Evolutionary conservation across 2,888 invertebrate species (phyloP).

Genomic region (Drosophila flavopinicola): DNA sequence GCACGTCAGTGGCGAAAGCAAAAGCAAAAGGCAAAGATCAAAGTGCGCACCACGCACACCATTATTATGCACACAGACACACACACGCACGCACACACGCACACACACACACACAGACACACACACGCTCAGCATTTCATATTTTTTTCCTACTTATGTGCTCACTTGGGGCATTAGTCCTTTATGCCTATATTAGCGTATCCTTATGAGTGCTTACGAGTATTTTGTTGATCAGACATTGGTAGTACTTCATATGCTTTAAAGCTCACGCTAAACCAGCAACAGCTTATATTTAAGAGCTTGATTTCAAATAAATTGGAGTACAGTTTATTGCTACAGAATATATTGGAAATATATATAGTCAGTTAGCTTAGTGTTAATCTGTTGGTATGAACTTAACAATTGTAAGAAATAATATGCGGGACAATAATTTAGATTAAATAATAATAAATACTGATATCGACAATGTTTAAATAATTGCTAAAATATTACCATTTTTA

Average conservation of each 20-base stretch:
- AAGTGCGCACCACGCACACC: slow-evolving; percentile 40
- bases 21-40: slow-evolving; percentile 48
- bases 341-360: no score
- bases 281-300: neutral
- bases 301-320: neutral
- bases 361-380: no score
- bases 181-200: slow-evolving; percentile 15
- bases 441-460: no score
- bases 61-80: slow-evolving; percentile 23
- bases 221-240: slow-evolving; percentile 5
- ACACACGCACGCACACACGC: slow-evolving; percentile 7
- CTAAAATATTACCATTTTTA: no score
- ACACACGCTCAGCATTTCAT: neutral
- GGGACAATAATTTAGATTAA: no score
- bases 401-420: no score
- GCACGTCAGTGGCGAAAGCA: slow-evolving; percentile 34
- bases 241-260: neutral
- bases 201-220: neutral
- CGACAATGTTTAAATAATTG: no score
- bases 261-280: neutral
- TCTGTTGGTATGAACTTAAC: no score
- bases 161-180: slow-evolving; percentile 24
- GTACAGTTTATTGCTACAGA: no score
- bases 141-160: slow-evolving; percentile 16
- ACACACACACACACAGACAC: slow-evolving; percentile 9